Evolutionary conservation across 2,113 vertebrate species (phyloP).

Genomic region (Balaeniceps rex): DNA sequence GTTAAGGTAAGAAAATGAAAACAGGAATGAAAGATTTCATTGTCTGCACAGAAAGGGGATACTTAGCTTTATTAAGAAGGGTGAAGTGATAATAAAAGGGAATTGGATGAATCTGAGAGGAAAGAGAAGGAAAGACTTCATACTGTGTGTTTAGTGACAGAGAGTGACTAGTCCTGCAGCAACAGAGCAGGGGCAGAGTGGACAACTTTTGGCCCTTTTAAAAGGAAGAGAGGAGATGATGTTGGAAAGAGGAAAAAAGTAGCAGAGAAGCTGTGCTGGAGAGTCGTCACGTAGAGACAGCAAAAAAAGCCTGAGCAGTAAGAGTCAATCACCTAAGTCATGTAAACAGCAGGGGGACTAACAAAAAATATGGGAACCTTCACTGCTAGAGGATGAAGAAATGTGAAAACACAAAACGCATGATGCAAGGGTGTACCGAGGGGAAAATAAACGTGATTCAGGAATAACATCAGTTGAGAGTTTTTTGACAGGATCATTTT

Average conservation of each 20-base stretch:
- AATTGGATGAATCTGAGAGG: not conserved
- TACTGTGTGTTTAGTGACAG: not conserved
- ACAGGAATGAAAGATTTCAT: not conserved
- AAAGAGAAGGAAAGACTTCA: not conserved
- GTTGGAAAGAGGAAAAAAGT: not conserved
- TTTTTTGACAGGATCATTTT: not conserved
- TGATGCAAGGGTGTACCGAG: not conserved
- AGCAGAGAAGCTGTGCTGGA: not conserved
- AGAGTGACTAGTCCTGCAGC: not conserved
- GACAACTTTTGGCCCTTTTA: not conserved
- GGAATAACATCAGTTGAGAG: not conserved
- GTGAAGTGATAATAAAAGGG: not conserved
- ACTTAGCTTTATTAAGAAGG: not conserved
- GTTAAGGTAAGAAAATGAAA: not conserved
- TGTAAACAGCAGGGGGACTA: not conserved
- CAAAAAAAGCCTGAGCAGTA: not conserved
- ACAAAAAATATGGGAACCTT: not conserved
- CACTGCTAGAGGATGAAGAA: not conserved
- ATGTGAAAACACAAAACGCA: not conserved
- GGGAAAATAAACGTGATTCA: slow-evolving; percentile 34
- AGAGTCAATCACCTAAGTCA: not conserved
- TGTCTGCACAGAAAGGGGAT: not conserved
- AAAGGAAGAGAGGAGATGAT: not conserved
- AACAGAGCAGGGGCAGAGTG: not conserved
- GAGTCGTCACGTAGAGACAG: not conserved